Percentiles rank a stretch among this genome's conserved stretches.
phyloP scores from a whole-genome alignment of 2,113 vertebrate genomes.

The Thamnophis sirtalis region DNA sequence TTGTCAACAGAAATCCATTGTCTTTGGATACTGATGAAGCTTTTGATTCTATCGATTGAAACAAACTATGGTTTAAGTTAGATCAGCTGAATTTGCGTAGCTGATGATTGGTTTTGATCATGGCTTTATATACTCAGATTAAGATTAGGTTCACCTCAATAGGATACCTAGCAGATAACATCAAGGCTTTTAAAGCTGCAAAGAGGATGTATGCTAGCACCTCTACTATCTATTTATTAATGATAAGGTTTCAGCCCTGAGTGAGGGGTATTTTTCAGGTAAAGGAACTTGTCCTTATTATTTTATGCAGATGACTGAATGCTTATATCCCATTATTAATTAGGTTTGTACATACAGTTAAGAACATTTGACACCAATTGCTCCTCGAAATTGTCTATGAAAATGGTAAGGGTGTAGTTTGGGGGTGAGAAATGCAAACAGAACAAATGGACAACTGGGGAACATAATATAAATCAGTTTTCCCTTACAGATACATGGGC shows the following conservation, averaged over 20 bases:
- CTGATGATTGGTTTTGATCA: not conserved
- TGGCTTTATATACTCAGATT: not conserved
- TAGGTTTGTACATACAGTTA: not conserved
- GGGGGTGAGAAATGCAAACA: not conserved
- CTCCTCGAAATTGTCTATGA: not conserved
- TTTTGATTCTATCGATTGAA: not conserved
- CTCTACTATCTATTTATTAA: not conserved
- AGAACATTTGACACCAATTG: not conserved
- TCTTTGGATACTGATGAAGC: not conserved
- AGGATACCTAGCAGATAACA: not conserved
- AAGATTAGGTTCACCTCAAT: not conserved
- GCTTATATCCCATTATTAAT: not conserved
- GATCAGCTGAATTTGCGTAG: not conserved
- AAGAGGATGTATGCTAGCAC: not conserved
- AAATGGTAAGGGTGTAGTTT: not conserved
- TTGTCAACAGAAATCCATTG: not conserved
- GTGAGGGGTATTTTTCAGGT: not conserved
- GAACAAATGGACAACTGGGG: not conserved
- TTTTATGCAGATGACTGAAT: not conserved
- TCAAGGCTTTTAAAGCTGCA: not conserved
- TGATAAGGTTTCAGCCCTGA: not conserved
- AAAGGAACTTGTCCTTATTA: not conserved
- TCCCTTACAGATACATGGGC: not conserved
- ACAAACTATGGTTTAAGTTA: not conserved
- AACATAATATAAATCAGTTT: not conserved